Evolutionary conservation across 30 jellyfish, hydroid and myxozoan genomes (phyloP).

Genomic region (Morbakka virulenta): DNA sequence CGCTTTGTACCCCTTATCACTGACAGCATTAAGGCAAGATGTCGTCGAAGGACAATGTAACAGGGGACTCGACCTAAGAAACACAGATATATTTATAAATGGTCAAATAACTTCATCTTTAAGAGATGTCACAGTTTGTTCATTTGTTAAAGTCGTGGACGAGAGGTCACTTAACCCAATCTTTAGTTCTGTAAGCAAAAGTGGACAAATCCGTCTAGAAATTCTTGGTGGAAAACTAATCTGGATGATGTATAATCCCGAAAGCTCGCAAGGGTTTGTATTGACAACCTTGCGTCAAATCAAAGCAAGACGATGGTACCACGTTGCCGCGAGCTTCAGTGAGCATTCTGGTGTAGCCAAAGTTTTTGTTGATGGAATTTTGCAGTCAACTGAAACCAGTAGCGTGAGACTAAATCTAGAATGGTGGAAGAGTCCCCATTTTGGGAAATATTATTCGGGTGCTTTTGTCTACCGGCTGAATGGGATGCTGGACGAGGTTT

Average conservation of each 20-base stretch:
- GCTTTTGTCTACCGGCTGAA: not conserved
- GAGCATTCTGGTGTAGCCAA: constrained; percentile 47
- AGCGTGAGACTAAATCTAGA: not conserved
- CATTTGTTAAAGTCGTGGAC: not conserved
- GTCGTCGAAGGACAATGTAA: not conserved
- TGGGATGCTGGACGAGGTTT: not conserved
- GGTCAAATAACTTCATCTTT: not conserved
- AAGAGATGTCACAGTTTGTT: not conserved
- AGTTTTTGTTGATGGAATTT: constrained; percentile 29
- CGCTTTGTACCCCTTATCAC: not conserved
- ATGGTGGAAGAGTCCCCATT: constrained; percentile 40
- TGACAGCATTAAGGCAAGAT: not conserved
- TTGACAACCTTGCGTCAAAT: constrained; percentile 1
- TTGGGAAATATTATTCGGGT: constrained; percentile 55
- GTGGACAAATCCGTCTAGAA: constrained; percentile 43
- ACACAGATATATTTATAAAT: not conserved
- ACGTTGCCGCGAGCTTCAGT: constrained; percentile 34
- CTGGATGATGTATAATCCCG: constrained; percentile 55
- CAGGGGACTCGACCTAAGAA: not conserved
- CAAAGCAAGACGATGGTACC: constrained; percentile 19
- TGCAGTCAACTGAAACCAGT: constrained; percentile 15
- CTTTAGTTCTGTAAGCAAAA: constrained; percentile 39
- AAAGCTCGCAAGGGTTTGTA: constrained; percentile 39
- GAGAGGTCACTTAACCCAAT: constrained; percentile 17
- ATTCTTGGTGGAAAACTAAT: constrained; percentile 43